Conservation (phyloP, 2,888 invertebrate species). For the Drosophila hamatofila region DNA sequence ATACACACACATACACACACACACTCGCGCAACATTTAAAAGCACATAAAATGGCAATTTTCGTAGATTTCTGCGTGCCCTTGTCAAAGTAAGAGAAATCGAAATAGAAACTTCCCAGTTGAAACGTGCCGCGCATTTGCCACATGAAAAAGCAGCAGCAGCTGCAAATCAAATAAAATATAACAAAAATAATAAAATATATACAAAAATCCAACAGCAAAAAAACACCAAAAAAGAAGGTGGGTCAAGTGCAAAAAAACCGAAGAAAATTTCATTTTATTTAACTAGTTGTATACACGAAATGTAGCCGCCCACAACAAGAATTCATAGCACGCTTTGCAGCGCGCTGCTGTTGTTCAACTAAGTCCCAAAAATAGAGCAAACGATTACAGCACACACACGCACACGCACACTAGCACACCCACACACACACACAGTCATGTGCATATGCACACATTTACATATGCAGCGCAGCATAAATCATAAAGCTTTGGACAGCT, state of each 20-base stretch:
- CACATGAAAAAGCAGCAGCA: conserved; percentile 26
- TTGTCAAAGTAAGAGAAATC: conserved; percentile 55
- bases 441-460: conserved; percentile 17
- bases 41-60: conserved; percentile 74
- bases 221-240: conserved; percentile 68
- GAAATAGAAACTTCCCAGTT: conserved; percentile 53
- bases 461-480: conserved; percentile 67
- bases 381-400: conserved; percentile 55
- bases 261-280: conserved; percentile 56
- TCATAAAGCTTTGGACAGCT: conserved; percentile 67
- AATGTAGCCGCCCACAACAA: conserved; percentile 49
- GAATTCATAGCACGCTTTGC: conserved; percentile 67
- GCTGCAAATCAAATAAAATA: conserved; percentile 39
- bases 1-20: conserved; percentile 24
- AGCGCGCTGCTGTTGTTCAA: conserved; percentile 43
- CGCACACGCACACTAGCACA: conserved; percentile 22
- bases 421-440: conserved; percentile 5
- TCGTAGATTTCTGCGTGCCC: conserved; percentile 64
- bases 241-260: conserved; percentile 83
- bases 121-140: conserved; percentile 74
- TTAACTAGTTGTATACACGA: conserved; percentile 76
- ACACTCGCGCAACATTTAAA: conserved; percentile 65
- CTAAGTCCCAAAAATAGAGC: conserved; percentile 61
- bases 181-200: conserved; percentile 4
- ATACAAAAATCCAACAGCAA: neutral